Percentiles rank a stretch among this genome's conserved stretches.
These are phyloP conservation scores for Coleophora deauratella DNA, from an alignment of 2,888 invertebrate species.

Conservation along the genomic window DNA sequence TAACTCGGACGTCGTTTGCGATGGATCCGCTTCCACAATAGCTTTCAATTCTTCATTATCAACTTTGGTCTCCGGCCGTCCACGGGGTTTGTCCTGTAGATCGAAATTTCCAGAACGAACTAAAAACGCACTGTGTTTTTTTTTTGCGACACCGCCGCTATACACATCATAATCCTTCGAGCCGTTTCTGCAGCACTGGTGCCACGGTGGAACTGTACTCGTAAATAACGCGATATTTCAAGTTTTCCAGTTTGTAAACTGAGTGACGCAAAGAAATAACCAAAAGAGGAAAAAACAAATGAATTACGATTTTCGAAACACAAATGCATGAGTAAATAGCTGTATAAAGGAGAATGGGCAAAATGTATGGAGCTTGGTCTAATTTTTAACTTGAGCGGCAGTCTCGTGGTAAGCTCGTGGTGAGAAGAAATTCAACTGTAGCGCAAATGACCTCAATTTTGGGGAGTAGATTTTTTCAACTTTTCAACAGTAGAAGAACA, in stretches of 20 bases:
- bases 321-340: too few species aligned
- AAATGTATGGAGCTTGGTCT: too few species aligned
- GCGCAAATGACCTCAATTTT: too few species aligned
- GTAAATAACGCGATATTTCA: slow-evolving; percentile 15
- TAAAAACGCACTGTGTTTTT: slow-evolving; percentile 16
- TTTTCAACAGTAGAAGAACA: too few species aligned
- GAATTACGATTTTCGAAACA: slow-evolving; percentile 1
- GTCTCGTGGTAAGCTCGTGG: too few species aligned
- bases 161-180: slow-evolving; percentile 18
- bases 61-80: slow-evolving; percentile 6
- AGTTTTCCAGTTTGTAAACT: slow-evolving; percentile 13
- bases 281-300: slow-evolving; percentile 1
- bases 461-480: too few species aligned
- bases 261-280: slow-evolving; percentile 6
- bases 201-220: slow-evolving; percentile 15
- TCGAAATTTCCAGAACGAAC: slow-evolving; percentile 18
- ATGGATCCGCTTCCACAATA: slow-evolving; percentile 17
- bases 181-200: slow-evolving; percentile 18
- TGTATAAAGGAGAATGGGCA: too few species aligned
- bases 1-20: slow-evolving; percentile 18
- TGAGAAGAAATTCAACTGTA: too few species aligned
- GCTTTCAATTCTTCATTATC: slow-evolving; percentile 12
- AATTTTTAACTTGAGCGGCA: too few species aligned
- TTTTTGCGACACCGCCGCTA: slow-evolving; percentile 11
- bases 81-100: slow-evolving; percentile 6